Evolutionary conservation across 2,113 vertebrate species (phyloP).

Genomic region (Prietella phreatophila): DNA sequence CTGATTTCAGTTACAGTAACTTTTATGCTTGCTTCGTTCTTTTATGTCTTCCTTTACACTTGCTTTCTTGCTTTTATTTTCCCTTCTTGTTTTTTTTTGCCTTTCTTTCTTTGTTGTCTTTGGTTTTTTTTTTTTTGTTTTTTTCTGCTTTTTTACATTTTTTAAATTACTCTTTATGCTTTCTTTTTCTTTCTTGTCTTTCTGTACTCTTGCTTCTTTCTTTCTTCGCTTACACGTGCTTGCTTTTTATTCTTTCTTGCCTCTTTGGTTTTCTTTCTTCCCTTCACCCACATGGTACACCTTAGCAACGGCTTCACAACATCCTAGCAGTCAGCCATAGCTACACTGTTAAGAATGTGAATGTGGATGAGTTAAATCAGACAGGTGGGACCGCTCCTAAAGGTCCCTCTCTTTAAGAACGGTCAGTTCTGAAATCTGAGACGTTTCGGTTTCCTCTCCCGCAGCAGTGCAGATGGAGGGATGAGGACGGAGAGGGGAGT

Average conservation of each 20-base stretch:
- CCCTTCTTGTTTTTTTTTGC: too few species aligned
- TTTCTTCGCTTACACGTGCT: neutral
- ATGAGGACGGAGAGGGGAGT: conserved; percentile 42
- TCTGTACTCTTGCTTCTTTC: neutral
- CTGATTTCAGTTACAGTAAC: too few species aligned
- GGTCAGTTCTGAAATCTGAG: neutral
- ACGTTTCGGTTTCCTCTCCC: conserved; percentile 43
- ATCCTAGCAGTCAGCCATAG: neutral
- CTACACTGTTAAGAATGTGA: neutral
- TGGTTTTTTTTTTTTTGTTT: too few species aligned
- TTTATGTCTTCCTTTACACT: too few species aligned
- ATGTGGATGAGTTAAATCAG: neutral
- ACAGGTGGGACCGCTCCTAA: neutral
- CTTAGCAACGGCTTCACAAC: neutral
- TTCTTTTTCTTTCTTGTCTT: neutral
- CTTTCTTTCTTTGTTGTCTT: too few species aligned
- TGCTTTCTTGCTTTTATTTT: too few species aligned
- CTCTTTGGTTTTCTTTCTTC: neutral
- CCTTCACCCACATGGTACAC: neutral
- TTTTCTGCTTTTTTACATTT: too few species aligned
- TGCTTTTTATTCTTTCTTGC: neutral
- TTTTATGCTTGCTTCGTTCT: too few species aligned
- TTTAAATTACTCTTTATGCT: too few species aligned
- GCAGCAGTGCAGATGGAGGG: conserved; percentile 55
- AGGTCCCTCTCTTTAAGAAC: neutral